A percentile compares a stretch with the other conserved stretches of the same genome.
phyloP scores from a whole-genome alignment of 2,888 invertebrate species.

The Nomada hirtipes region DNA sequence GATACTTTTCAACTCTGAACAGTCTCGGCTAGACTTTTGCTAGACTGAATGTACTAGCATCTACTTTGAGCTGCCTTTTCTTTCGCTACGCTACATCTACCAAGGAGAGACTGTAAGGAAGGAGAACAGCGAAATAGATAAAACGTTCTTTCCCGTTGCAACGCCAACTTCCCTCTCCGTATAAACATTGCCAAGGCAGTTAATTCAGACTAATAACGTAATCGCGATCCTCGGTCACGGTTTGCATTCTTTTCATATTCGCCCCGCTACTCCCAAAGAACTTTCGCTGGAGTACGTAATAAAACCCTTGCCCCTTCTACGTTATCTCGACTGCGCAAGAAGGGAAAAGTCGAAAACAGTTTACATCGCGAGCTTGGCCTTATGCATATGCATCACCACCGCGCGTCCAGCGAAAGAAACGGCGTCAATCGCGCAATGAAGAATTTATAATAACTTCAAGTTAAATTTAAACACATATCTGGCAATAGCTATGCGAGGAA shows the following conservation, averaged over 20 bases:
- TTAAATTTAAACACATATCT: no score
- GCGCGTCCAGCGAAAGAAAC: constrained; percentile 31
- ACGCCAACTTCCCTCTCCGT: background rate
- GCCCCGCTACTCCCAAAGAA: constrained; percentile 19
- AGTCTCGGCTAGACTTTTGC: constrained; percentile 8
- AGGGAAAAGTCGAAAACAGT: constrained; percentile 38
- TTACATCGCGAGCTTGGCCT: constrained; percentile 34
- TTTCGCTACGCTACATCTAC: no score
- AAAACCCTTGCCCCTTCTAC: constrained; percentile 19
- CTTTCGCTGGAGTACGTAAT: constrained; percentile 44
- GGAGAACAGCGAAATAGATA: background rate
- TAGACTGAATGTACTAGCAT: background rate
- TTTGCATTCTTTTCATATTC: constrained; percentile 36
- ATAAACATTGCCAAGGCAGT: background rate
- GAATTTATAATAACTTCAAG: no score
- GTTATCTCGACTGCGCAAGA: background rate
- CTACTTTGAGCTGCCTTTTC: no score
- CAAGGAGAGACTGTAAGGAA: background rate
- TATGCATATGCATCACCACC: background rate
- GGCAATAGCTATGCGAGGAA: background rate
- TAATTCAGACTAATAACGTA: constrained; percentile 19
- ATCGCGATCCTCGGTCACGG: background rate
- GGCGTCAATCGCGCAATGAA: no score
- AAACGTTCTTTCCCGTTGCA: background rate
- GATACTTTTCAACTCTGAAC: background rate